Conservation (phyloP, 2,888 invertebrate genomes). For the Chirona hameri region DNA sequence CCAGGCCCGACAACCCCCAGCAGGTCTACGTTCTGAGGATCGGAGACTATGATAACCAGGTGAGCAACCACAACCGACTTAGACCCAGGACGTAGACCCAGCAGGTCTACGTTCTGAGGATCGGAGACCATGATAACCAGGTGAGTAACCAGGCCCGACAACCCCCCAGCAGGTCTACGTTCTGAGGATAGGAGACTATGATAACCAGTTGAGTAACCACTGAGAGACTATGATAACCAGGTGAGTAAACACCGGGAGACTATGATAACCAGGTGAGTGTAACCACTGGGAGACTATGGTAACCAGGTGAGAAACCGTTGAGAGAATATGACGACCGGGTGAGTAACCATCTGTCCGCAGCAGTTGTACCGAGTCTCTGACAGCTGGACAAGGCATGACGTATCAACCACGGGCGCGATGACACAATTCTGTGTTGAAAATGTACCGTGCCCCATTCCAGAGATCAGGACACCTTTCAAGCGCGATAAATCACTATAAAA, state of each 20-base stretch:
- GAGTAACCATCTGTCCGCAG: conserved; percentile 46
- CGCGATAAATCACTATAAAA: too few species aligned
- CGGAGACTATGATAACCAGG: background rate
- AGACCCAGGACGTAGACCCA: too few species aligned
- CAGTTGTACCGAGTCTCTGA: too few species aligned
- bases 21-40: background rate
- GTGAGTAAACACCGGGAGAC: too few species aligned
- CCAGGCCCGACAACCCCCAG: background rate
- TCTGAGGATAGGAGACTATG: background rate
- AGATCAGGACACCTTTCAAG: too few species aligned
- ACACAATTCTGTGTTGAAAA: too few species aligned
- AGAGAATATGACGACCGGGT: conserved; percentile 49
- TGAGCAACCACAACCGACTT: conserved; percentile 2
- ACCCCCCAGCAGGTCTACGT: too few species aligned
- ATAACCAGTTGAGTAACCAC: background rate
- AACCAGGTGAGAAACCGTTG: too few species aligned
- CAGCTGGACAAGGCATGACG: too few species aligned
- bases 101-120: background rate
- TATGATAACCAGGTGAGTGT: too few species aligned
- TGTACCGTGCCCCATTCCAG: too few species aligned
- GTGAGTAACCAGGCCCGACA: background rate
- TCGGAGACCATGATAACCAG: background rate
- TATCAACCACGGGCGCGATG: too few species aligned
- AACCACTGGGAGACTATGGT: conserved; percentile 64
- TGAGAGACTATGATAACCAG: background rate